Base-by-base conservation (phyloP, 92 coral and sea anemone species). In the Epizoanthus scotinus region DNA sequence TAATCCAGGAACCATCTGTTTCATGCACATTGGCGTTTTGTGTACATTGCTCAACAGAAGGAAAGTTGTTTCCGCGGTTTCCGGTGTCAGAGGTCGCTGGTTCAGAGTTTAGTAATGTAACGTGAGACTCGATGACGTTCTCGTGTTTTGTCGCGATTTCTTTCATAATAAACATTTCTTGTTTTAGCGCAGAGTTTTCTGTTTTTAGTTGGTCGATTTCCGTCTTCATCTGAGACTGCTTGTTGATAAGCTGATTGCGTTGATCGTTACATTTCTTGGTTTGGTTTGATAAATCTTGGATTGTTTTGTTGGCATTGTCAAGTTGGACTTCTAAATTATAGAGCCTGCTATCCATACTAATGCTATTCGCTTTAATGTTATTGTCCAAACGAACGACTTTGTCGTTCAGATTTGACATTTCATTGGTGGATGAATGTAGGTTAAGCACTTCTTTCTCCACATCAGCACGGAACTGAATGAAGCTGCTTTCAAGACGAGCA, bases 141-240 rank as follows among this genome's bases (percentile, higher is more conserved):
- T 84, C 87, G 56, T 84, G 87, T 64, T 84, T 84, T 38, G 79
- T 66, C 20, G 63, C 57, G 22, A 84, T 84, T 84, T 84, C 87
- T 57, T 72, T 74, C 53, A 84, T 25, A 27, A 84, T 63, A 77
- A 84, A 77, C 17, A 84, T 27, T 56, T 84, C 87, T 60, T 84
- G 56, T 78, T 78, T 85, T 34, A 78, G 57, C 50, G 22, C 69
- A 60, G 63, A 8, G 73, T 85, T 85, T 78, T 85, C 84, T 34
- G 54, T 61, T 62, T 69, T 78, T 69, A 85, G 50, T 24, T 27
- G 25, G 8, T 85, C 84, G 28, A 85, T 78, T 36, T 78, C 84
- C 42, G 63, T 47, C 57, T 85, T 78, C 78, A 78, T 78, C 67
- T 85, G 60, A 14, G 78, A 36, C 60, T 85, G 88, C 63, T 78